Base-by-base conservation (phyloP, 2,797 vertebrate species). In the Lateolabrax maculatus region DNA sequence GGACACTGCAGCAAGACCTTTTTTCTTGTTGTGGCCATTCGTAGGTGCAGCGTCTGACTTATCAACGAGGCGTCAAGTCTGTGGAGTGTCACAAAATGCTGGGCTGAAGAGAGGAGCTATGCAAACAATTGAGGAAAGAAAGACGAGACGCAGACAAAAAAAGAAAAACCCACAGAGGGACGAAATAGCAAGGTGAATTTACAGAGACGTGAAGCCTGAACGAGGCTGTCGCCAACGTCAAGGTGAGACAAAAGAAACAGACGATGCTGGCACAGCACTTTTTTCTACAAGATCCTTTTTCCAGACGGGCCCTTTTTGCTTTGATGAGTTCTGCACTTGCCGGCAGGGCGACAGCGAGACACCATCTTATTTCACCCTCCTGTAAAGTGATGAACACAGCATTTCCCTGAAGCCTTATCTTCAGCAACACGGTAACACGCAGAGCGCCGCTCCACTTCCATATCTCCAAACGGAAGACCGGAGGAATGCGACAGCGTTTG, bases 371-470 rank as follows among this genome's bases (percentile, higher is more conserved):
- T 88, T 80, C 82, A 57, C 51, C 76, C 62, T 61, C 34, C 73
- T 65, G 64, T 68, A 79, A 89, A 86, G 83, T 80, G 82, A 89
- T 80, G 84, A 91, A 87, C 79, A 21, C 84, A 81, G 82, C 82
- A 43, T 85, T 89, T 89, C 80, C 85, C 80, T 43, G 72, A 74
- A 85, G 80, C 79, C 86, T 89, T 92, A 90, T 91, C 90, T 87
- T 67, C 81, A 58, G 85, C 49, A 53, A 77, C 79, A 34, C 43
- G 68, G 80, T 39, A 68, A 77, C 84, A 83, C 79, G 37, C 85
- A 27, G 73, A 9, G 43, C 29, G 43, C 53, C 25, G 67, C 81
- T 80, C 75, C 75, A 44, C 69, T 85, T 83, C 70, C 41, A 27
- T 84, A 84, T 85, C 86, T 75, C 75, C 53, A 2, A 65, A 83